Evolutionary conservation across 2,113 vertebrate genomes (phyloP).

Genomic region (Caranx ignobilis): DNA sequence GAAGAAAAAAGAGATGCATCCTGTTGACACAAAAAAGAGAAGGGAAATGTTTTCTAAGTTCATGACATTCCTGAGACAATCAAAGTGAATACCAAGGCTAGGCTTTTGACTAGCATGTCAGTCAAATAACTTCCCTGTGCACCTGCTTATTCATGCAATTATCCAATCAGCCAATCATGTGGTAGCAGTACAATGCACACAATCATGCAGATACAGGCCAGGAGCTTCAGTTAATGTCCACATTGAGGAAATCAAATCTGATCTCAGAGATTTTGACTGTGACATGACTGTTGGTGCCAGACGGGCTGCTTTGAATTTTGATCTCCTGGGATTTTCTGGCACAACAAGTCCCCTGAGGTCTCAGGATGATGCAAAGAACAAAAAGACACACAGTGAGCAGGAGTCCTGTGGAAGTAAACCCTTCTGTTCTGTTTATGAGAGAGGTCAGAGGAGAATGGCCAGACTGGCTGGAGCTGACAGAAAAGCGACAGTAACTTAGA

Average conservation of each 20-base stretch:
- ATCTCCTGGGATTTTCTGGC: neutral
- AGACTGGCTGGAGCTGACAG: neutral
- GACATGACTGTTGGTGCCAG: neutral
- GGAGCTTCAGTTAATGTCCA: neutral
- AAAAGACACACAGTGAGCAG: neutral
- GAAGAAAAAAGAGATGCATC: slow-evolving; percentile 21
- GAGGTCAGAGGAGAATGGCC: neutral
- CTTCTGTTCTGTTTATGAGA: neutral
- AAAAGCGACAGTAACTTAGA: neutral
- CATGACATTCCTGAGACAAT: slow-evolving; percentile 43
- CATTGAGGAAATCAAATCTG: neutral
- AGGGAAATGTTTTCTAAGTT: slow-evolving; percentile 16
- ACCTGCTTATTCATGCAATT: neutral
- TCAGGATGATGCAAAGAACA: neutral
- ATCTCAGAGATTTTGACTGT: neutral
- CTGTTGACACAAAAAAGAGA: slow-evolving; percentile 39
- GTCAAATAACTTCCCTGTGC: neutral
- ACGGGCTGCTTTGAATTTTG: neutral
- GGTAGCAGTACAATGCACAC: neutral
- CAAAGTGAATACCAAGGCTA: slow-evolving; percentile 29
- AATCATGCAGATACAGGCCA: neutral
- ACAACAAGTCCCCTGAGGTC: neutral
- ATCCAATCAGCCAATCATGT: neutral
- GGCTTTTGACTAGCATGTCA: slow-evolving; percentile 16
- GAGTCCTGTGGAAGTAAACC: neutral